Conservation (phyloP, 2,888 invertebrate species). For the Lysandra coridon region DNA sequence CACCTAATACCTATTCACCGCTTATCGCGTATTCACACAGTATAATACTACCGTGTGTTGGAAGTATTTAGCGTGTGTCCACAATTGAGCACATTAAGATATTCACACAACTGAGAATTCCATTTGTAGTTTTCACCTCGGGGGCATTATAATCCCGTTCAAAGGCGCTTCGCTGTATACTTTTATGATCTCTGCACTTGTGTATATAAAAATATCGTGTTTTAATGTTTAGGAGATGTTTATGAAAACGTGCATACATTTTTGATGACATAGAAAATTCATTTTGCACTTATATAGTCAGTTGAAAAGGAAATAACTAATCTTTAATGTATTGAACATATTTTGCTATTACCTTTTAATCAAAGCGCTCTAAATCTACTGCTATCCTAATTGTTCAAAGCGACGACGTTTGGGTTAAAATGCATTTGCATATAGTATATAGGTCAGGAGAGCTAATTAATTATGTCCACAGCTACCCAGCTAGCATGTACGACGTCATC, state of each 20-base stretch:
- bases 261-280: background rate
- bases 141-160: slow-evolving; percentile 49
- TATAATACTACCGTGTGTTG: background rate
- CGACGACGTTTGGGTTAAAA: slow-evolving; percentile 3
- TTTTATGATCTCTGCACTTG: slow-evolving; percentile 8
- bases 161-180: slow-evolving; percentile 51
- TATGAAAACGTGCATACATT: background rate
- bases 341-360: background rate
- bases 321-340: too few relatives aligned
- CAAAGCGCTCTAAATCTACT: background rate
- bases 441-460: slow-evolving; percentile 34
- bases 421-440: slow-evolving; percentile 3
- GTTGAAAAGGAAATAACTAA: too few relatives aligned
- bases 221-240: background rate
- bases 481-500: slow-evolving; percentile 48
- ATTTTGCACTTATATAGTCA: background rate
- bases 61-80: slow-evolving; percentile 44
- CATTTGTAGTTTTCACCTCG: slow-evolving; percentile 62
- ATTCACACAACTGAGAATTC: slow-evolving; percentile 66
- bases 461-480: slow-evolving; percentile 30
- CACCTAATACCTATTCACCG: background rate
- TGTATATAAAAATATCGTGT: background rate
- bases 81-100: slow-evolving; percentile 59
- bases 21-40: background rate
- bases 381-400: slow-evolving; percentile 27